These are phyloP conservation scores for Philopedon plagiatum DNA, from an alignment of 2,888 invertebrate species.

Conservation along the genomic window DNA sequence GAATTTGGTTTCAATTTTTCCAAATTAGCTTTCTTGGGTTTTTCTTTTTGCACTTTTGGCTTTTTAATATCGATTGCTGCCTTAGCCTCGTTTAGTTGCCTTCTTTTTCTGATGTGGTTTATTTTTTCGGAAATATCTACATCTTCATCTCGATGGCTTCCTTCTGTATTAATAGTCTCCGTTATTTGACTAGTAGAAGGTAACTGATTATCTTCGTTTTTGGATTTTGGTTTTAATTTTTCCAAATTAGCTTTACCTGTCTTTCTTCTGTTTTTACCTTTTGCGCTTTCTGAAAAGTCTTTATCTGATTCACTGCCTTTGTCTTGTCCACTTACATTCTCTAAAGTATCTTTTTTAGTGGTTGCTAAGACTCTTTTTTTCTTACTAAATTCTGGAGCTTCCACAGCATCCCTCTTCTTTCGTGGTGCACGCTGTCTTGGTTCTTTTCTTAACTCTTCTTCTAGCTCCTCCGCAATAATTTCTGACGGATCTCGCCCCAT, in stretches of 20 bases:
- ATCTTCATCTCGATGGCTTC: slow-evolving; percentile 3
- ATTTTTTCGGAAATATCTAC: slow-evolving; percentile 39
- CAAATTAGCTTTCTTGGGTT: slow-evolving; percentile 34
- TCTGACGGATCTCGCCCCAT: slow-evolving; percentile 69
- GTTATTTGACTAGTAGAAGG: background rate
- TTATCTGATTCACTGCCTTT: background rate
- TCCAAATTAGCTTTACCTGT: background rate
- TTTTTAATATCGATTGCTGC: slow-evolving; percentile 34
- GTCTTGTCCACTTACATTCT: background rate
- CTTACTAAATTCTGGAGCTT: slow-evolving; percentile 27
- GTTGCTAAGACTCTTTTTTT: background rate
- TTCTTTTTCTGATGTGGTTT: slow-evolving; percentile 33
- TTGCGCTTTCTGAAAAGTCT: background rate
- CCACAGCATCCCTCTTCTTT: slow-evolving; percentile 57
- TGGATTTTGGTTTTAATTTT: slow-evolving; percentile 2
- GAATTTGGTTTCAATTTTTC: slow-evolving; percentile 5
- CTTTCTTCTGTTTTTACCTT: background rate
- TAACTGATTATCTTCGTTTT: background rate
- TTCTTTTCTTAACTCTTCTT: slow-evolving; percentile 53
- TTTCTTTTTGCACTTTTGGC: slow-evolving; percentile 20
- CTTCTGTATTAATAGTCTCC: background rate
- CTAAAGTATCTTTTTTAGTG: background rate
- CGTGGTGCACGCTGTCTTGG: slow-evolving; percentile 35
- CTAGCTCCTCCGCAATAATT: slow-evolving; percentile 55
- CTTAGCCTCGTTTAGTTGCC: slow-evolving; percentile 41